phyloP scores from a whole-genome alignment of 2,888 invertebrate genomes.

The Notodonta ziczac region DNA sequence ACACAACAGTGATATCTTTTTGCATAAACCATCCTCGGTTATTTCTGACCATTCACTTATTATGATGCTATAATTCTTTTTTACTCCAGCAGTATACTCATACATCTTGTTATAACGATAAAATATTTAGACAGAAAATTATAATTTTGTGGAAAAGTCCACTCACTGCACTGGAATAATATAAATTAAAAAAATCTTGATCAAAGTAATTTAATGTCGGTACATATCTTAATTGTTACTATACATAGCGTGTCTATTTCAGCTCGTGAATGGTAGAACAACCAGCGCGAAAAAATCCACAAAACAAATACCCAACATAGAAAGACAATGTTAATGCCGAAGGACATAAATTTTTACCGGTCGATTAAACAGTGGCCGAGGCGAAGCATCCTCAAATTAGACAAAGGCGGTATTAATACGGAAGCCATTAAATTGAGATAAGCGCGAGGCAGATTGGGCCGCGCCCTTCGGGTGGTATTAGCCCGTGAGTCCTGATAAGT shows the following conservation, averaged over 20 bases:
- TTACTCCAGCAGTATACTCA: too few species aligned
- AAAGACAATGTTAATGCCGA: conserved; percentile 39
- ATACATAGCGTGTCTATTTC: too few species aligned
- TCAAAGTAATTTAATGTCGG: too few species aligned
- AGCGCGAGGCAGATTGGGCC: conserved; percentile 80
- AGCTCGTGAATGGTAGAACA: background rate
- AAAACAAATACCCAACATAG: conserved; percentile 28
- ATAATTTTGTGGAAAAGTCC: too few species aligned
- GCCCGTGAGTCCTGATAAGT: conserved; percentile 80
- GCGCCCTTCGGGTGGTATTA: conserved; percentile 81
- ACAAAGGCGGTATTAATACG: conserved; percentile 83
- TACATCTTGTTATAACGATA: too few species aligned
- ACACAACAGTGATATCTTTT: conserved; percentile 49
- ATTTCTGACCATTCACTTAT: background rate
- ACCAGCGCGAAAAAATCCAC: conserved; percentile 23
- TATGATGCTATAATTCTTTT: too few species aligned
- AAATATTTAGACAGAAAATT: too few species aligned
- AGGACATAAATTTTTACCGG: conserved; percentile 72
- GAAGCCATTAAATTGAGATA: conserved; percentile 84
- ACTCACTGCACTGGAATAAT: too few species aligned
- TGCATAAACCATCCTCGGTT: background rate
- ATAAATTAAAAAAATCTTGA: too few species aligned
- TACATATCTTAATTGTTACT: too few species aligned
- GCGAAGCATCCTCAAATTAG: conserved; percentile 75
- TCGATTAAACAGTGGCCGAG: conserved; percentile 74